Evolutionary conservation across 2,113 vertebrate genomes (phyloP), one percentile per base, ranked within the genome.

Genomic region (Hipposideros armiger): DNA sequence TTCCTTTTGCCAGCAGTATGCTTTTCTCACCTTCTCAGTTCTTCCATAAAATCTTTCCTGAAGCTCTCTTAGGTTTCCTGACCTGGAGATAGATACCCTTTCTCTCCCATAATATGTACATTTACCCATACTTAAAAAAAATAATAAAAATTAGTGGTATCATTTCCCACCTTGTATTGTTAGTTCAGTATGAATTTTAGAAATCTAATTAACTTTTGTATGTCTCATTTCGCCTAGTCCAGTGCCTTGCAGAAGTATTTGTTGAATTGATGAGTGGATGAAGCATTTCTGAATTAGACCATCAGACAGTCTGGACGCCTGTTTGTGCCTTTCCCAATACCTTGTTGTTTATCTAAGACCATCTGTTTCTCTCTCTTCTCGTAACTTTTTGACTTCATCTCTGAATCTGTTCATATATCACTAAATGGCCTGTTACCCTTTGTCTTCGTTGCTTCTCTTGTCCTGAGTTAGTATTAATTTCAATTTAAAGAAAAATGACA

Each of bases 391-490:
- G 52, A 67, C 70, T 91, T 74, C 78, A 26, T 78, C 58, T n/a
- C 20, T 82, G 32, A 90, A 16, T 83, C 47, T 90, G 13, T 54
- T 92, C 36, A 42, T 52, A 0, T 45, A 20, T 87, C 67, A 70
- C 20, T 40, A n/a, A 69, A 40, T 80, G 54, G 47, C 47, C 74
- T 70, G 7, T 84, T 95, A 67, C 26, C 42, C 47, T 90, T 95
- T 89, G 36, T 83, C n/a, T 82, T 28, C 83, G 52, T 89, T 73
- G 40, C 47, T 84, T 86, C 17, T 95, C 45, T 47, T 95, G n/a
- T 96, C 60, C 36, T 87, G 87, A 85, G 30, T 93, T 96, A 77
- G 20, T 62, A 70, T 92, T 83, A 66, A 64, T 90, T 94, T 95
- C 11, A 60, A 19, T 76, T 89, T 90, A 76, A 94, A 95, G 84